Evolutionary conservation across 2,888 invertebrate genomes (phyloP), one percentile per base, ranked within the genome.

Genomic region (Linnaemya vulpina): DNA sequence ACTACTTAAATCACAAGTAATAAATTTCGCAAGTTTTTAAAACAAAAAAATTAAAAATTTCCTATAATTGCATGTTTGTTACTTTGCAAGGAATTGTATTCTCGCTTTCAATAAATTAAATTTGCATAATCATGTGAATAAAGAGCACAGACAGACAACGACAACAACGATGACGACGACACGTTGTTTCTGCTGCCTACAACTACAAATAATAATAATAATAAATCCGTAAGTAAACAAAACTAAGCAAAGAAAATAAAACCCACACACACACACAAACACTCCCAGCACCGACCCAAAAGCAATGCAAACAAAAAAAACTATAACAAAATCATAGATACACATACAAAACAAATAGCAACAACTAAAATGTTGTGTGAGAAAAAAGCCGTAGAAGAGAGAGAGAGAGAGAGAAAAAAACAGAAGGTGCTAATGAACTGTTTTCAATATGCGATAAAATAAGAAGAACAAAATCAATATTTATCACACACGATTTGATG

Each of bases 91-190:
- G 22, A 51, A 22, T 75, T 49, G 25, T 70, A 40, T 71, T 83
- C 82, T 82, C 82, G 79, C 82, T 85, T 85, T 85, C 78, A 82
- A 85, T 73, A 82, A 75, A 81, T 81, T 74, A 58, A 85, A 81
- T 85, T 81, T 85, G 74, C 84, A 85, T 75, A 70, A 78, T 71
- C 70, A 85, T 81, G 78, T 70, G 70, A 85, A 81, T 77, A 46
- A 63, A 82, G 60, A 78, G 49, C 22, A 67, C 58, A 43, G 60
- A 53, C 58, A 75, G 58, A 53, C 75, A 30, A 49, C 55, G 55
- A 40, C 67, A 49, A 53, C 75, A 30, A 49, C 55, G 55, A 40
- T 62, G 30, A 3, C 30, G 43, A 58, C 55, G 55, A 40, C 67
- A 83, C 63, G 58, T 75, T 73, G 20, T 60, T 65, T 65, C 25